phyloP scores from a whole-genome alignment of 1,140 invertebrate species.

The Phthorimaea operculella region DNA sequence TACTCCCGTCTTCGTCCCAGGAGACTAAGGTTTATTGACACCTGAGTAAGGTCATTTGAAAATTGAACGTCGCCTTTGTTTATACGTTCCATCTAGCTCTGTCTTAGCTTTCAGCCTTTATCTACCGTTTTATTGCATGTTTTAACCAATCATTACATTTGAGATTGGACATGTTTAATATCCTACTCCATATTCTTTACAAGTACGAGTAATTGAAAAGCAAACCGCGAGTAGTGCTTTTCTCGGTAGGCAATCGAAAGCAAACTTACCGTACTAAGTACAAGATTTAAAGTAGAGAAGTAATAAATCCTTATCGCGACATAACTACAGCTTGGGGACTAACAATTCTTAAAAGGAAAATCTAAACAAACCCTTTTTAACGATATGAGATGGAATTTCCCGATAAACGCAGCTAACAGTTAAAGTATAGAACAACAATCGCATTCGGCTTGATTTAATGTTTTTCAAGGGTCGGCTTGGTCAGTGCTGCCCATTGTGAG shows the following conservation, averaged over 20 bases:
- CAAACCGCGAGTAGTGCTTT: no score
- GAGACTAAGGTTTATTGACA: slow-evolving; percentile 45
- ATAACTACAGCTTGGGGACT: slow-evolving; percentile 41
- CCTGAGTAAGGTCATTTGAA: slow-evolving; percentile 52
- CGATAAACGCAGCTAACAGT: slow-evolving; percentile 42
- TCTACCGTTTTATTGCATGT: no score
- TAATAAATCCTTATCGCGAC: slow-evolving; percentile 30
- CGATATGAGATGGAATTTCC: slow-evolving; percentile 36
- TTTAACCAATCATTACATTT: no score
- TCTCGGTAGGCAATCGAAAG: no score
- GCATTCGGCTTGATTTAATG: slow-evolving; percentile 50
- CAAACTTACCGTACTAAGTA: no score
- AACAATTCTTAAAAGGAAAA: slow-evolving; percentile 61
- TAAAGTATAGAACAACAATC: slow-evolving; percentile 42
- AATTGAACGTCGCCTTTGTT: slow-evolving; percentile 24
- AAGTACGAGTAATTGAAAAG: no score
- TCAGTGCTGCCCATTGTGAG: slow-evolving; percentile 27
- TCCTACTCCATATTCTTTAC: no score
- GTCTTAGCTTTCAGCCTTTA: not conserved
- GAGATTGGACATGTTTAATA: no score
- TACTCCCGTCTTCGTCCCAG: slow-evolving; percentile 23
- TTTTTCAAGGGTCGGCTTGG: slow-evolving; percentile 30
- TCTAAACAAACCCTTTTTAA: slow-evolving; percentile 30
- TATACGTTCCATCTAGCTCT: slow-evolving; percentile 2
- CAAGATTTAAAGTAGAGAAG: not conserved